Evolutionary conservation across 2,888 invertebrate species (phyloP), one percentile per base, ranked within the genome.

Genomic region (Trissolcus japonicus): DNA sequence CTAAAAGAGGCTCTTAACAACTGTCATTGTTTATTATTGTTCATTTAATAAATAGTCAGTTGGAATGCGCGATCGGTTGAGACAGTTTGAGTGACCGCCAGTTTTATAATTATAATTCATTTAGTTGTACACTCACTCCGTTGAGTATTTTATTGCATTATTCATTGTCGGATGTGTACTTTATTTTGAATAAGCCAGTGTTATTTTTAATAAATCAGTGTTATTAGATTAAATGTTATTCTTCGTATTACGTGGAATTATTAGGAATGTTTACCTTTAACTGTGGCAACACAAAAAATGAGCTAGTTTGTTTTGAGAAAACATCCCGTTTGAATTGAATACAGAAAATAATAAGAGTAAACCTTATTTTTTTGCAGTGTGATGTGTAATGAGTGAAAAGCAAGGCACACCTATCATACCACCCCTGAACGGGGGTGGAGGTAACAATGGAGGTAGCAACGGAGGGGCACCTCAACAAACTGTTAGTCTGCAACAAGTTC

Each of bases 301-400:
- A 46, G 7, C 46, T 35, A 7, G 7, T 46, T 46, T 46, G 46
- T 46, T 46, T 14, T 14, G 46, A 6, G n/a, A 4, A 46, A 46
- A 46, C 1, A n/a, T 46, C n/a, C 4, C n/a, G 46, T 46, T 46
- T 3, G 14, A n/a, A n/a, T n/a, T n/a, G 14, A 4, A 2, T 46
- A 9, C 17, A 2, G 1, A 17, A 16, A 51, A 14, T 48, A 51
- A 46, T 46, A 13, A 19, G 0, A 51, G 1, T 14, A 9, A 51
- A 17, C 19, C 7, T 17, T n/a, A n/a, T 13, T 1, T 1, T 17
- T 51, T 80, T 86, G n/a, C 83, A 88, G 89, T 85, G 82, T 87
- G 82, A 87, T 84, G 84, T 88, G 89, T 88, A 85, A 89, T 89
- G 88, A 88, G 87, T 85, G 88, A 89, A 85, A 89, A 89, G 82